Percentiles rank a stretch among this genome's conserved stretches.
Evolutionary conservation across 2,797 vertebrate genomes (phyloP).

Genomic region (Sparidentex hasta): DNA sequence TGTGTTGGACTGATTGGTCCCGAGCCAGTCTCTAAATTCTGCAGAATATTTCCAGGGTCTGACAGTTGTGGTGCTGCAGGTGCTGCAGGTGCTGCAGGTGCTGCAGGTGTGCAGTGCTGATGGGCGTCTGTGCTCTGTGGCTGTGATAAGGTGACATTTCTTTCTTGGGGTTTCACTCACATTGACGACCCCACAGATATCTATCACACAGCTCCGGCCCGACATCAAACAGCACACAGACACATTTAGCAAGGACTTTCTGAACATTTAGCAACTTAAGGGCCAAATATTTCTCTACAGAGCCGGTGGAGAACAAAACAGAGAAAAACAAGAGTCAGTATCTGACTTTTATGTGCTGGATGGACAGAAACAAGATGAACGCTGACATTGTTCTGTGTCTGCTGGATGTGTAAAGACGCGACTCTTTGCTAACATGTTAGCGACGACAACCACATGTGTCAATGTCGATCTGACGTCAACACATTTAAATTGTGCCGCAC

Average conservation of each 20-base stretch:
- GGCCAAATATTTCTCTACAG: too few species aligned
- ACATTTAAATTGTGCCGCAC: background rate
- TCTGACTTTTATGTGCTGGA: too few species aligned
- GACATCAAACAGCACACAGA: too few species aligned
- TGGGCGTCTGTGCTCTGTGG: background rate
- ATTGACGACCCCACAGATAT: too few species aligned
- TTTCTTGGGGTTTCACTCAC: too few species aligned
- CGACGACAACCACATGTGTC: too few species aligned
- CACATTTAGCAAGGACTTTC: background rate
- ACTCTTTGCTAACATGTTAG: background rate
- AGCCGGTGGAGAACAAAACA: too few species aligned
- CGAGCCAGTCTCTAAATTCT: background rate
- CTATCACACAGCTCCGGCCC: too few species aligned
- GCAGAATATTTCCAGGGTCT: background rate
- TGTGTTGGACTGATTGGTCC: conserved; percentile 5
- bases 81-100: too few species aligned
- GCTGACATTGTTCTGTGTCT: background rate
- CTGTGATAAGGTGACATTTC: too few species aligned
- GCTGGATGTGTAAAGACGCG: background rate
- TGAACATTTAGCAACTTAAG: too few species aligned
- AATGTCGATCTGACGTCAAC: background rate
- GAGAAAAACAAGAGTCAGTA: too few species aligned
- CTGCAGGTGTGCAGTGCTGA: background rate
- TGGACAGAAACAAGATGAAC: background rate
- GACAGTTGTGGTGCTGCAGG: background rate